Evolutionary conservation across 2,797 vertebrate species (phyloP), one percentile per base, ranked within the genome.

Genomic region (Halcyon chelicuti): DNA sequence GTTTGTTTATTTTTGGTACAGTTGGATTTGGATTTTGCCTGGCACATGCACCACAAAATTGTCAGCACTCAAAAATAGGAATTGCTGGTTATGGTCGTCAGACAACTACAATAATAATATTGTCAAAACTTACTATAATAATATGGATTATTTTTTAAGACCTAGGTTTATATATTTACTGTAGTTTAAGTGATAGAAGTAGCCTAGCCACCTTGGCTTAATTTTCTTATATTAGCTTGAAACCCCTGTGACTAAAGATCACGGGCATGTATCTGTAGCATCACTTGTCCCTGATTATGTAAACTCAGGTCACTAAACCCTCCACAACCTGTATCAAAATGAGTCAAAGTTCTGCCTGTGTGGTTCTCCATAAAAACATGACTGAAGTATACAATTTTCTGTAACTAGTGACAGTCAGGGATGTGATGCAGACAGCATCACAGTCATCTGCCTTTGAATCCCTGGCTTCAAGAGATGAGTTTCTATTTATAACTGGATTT

Each of bases 401-500:
- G 31, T 68, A 78, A 66, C 11, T 39, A 29, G 29, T 40, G 54
- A 39, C 26, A 57, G 12, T 11, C 55, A n/a, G 19, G 5, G 3
- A 2, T 63, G 12, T 44, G 46, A 73, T 54, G 39, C 52, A 39
- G 12, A 57, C 46, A 67, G 57, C 21, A 79, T 40, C 44, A n/a
- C 1, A 11, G 62, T 77, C 21, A 67, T 9, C 42, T 76, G 39
- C 17, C 29, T 95, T 89, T 84, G 42, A 92, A 63, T 40, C n/a
- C 5, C n/a, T 63, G 40, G 10, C 52, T 79, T 60, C 42, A 73
- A 44, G 15, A 13, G 15, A 13, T 0, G 4, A 55, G 9, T 61
- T 90, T 92, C 42, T 93, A 47, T 92, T 80, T 81, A 49, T 86
- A 90, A 39, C 16, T n/a, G 23, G 14, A 68, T 87, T 76, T 82